These are phyloP conservation scores for Leptarthrus brevirostris DNA, from an alignment of 2,888 invertebrate species.

Conservation along the genomic window DNA sequence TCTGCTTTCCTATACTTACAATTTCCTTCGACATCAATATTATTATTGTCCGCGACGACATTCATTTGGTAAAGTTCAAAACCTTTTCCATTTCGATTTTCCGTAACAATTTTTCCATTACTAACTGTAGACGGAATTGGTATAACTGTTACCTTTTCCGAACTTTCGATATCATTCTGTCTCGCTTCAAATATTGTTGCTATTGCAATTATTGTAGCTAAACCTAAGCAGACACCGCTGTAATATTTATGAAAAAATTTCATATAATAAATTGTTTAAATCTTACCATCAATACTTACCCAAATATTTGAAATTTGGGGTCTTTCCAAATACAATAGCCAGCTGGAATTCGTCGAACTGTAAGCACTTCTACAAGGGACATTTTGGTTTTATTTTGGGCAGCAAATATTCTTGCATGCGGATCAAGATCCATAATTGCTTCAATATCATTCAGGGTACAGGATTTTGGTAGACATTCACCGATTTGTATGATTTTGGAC, in stretches of 20 bases:
- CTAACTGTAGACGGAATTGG: constrained; percentile 58
- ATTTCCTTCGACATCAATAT: constrained; percentile 56
- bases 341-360: constrained; percentile 78
- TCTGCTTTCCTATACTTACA: constrained; percentile 13
- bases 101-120: constrained; percentile 63
- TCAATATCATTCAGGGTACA: constrained; percentile 72
- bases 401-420: constrained; percentile 61
- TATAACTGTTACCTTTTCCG: not conserved
- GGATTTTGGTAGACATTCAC: constrained; percentile 79
- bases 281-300: constrained; percentile 67
- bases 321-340: constrained; percentile 74
- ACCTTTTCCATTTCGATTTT: constrained; percentile 58
- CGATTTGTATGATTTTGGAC: constrained; percentile 77
- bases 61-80: constrained; percentile 66
- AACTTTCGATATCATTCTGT: constrained; percentile 56
- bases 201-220: constrained; percentile 68
- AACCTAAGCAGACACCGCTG: constrained; percentile 41
- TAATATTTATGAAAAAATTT: constrained; percentile 26
- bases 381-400: constrained; percentile 53
- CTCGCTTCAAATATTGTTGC: constrained; percentile 75
- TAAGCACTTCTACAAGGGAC: constrained; percentile 69
- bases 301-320: constrained; percentile 74
- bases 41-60: constrained; percentile 57
- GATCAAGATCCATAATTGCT: constrained; percentile 65
- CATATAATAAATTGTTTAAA: no score